These are phyloP conservation scores for Antennarius striatus DNA, from an alignment of 2,113 vertebrate species.

Conservation along the genomic window DNA sequence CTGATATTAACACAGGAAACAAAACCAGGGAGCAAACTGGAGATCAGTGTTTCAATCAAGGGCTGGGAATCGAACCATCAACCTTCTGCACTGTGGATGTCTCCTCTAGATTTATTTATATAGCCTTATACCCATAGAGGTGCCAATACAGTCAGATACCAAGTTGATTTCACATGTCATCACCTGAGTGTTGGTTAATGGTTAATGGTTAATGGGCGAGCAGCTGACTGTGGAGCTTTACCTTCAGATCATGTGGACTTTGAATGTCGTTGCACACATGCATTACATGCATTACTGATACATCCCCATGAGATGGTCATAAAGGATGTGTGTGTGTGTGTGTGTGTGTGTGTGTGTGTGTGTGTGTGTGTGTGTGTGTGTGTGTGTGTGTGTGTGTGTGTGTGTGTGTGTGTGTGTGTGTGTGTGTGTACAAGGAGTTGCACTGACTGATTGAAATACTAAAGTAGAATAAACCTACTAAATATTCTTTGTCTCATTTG, in stretches of 20 bases:
- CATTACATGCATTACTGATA: background rate
- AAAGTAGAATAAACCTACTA: background rate
- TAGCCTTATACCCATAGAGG: background rate
- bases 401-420: too few species aligned
- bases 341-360: background rate
- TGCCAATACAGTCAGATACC: constrained; percentile 38
- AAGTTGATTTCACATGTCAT: constrained; percentile 49
- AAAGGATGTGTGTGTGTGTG: background rate
- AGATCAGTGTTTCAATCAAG: too few species aligned
- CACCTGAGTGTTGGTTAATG: background rate
- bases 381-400: too few species aligned
- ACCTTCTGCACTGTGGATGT: too few species aligned
- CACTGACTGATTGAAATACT: background rate
- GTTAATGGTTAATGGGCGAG: constrained; percentile 66
- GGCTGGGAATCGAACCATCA: too few species aligned
- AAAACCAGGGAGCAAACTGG: too few species aligned
- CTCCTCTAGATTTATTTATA: too few species aligned
- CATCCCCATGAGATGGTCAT: background rate
- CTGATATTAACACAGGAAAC: too few species aligned
- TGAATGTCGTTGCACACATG: constrained; percentile 31
- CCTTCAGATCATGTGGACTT: constrained; percentile 55
- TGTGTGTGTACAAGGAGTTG: background rate
- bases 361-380: background rate
- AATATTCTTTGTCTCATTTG: background rate
- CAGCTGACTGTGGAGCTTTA: constrained; percentile 34